These are phyloP conservation scores for Caracal caracal DNA, from an alignment of 2,113 vertebrate genomes.

Conservation along the genomic window DNA sequence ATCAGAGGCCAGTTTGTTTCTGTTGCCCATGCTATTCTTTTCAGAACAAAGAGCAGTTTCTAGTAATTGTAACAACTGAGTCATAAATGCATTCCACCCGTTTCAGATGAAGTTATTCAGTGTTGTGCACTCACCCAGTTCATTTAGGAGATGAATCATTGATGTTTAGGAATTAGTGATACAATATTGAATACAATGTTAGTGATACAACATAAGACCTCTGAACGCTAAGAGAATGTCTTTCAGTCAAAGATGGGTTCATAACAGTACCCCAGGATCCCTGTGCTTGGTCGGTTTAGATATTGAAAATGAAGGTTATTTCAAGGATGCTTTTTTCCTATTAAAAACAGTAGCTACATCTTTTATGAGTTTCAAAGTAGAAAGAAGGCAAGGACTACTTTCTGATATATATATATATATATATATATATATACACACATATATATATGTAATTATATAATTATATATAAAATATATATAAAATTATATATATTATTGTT, in stretches of 20 bases:
- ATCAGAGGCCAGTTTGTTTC: background rate
- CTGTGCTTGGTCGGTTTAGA: background rate
- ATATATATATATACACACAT: background rate
- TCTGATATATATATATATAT: background rate
- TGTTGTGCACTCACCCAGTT: background rate
- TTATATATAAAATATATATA: no score
- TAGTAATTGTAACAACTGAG: background rate
- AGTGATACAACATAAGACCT: background rate
- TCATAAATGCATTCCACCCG: background rate
- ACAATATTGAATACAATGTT: background rate
- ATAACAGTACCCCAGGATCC: background rate
- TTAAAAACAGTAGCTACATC: background rate
- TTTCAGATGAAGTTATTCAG: background rate
- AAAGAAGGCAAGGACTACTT: background rate
- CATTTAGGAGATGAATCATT: background rate
- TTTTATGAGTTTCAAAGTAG: slow-evolving; percentile 12
- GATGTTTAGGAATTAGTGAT: background rate
- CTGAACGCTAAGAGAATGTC: background rate
- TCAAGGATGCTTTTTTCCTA: background rate
- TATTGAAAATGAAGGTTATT: slow-evolving; percentile 20
- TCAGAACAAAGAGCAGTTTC: background rate
- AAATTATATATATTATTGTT: background rate
- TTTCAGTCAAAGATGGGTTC: background rate
- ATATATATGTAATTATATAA: no score
- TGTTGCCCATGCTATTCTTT: background rate